These are phyloP conservation scores for Tenodera sinensis DNA, from an alignment of 2,888 invertebrate species.

Conservation along the genomic window DNA sequence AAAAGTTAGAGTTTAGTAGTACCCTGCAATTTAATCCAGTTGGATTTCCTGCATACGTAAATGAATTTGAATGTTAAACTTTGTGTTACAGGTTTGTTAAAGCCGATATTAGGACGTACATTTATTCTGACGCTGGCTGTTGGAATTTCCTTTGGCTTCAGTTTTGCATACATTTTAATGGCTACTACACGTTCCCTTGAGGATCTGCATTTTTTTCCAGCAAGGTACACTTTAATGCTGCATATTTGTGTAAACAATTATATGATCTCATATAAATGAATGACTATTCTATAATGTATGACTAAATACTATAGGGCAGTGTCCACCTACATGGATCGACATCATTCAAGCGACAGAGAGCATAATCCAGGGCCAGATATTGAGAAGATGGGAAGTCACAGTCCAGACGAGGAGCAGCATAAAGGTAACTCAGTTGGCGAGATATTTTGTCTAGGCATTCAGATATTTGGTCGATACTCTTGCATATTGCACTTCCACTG, in stretches of 20 bases:
- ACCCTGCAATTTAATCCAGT: no score
- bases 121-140: constrained; percentile 66
- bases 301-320: background rate
- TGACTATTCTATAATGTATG: background rate
- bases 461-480: no score
- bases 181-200: constrained; percentile 43
- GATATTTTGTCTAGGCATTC: no score
- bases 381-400: constrained; percentile 44
- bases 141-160: constrained; percentile 73
- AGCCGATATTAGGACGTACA: constrained; percentile 57
- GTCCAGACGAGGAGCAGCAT: constrained; percentile 63
- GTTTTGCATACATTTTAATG: constrained; percentile 64
- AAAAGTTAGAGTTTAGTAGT: no score
- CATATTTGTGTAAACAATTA: background rate
- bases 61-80: background rate
- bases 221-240: background rate
- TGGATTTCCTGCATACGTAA: no score
- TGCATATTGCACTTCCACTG: no score
- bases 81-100: constrained; percentile 34
- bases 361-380: constrained; percentile 10
- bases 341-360: constrained; percentile 22
- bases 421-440: constrained; percentile 40
- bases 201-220: constrained; percentile 40
- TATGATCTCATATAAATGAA: background rate
- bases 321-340: background rate